A percentile compares a stretch with the other conserved stretches of the same genome.
Evolutionary conservation across 2,888 invertebrate species (phyloP).

Genomic region (Ptilodon capucinus): DNA sequence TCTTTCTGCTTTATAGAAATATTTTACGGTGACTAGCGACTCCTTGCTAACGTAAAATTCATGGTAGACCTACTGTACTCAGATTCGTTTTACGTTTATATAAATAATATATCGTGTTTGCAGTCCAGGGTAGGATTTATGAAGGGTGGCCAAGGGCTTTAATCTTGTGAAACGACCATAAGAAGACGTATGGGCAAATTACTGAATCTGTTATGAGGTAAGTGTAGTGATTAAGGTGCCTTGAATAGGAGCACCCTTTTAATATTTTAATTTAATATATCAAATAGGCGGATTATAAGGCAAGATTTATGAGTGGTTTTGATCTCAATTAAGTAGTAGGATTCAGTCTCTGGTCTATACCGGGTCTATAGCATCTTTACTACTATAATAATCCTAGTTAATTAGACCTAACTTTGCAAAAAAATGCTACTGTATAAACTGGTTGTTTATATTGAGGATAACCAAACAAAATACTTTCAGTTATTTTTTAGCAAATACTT

Average conservation of each 20-base stretch:
- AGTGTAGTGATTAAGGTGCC: constrained; percentile 66
- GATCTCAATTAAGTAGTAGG: too few species aligned
- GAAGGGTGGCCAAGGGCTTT: constrained; percentile 76
- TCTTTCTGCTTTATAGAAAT: too few species aligned
- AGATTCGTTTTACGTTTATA: constrained; percentile 60
- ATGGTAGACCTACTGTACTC: too few species aligned
- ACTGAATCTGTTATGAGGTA: constrained; percentile 74
- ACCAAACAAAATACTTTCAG: too few species aligned
- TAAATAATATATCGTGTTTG: constrained; percentile 74
- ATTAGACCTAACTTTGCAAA: too few species aligned
- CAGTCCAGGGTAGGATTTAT: constrained; percentile 72
- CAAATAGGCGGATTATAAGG: constrained; percentile 43
- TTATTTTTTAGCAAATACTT: not conserved
- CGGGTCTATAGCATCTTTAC: too few species aligned
- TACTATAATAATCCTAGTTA: too few species aligned
- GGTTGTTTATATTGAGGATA: too few species aligned
- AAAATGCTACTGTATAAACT: too few species aligned
- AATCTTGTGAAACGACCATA: constrained; percentile 78
- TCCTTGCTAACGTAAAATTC: too few species aligned
- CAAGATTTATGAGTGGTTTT: constrained; percentile 43
- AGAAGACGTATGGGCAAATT: constrained; percentile 80
- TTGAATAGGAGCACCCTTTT: constrained; percentile 64
- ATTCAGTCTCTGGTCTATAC: too few species aligned
- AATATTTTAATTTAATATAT: constrained; percentile 67
- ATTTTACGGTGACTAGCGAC: too few species aligned